A percentile compares a stretch with the other conserved stretches of the same genome.
Conservation (phyloP, 1,140 invertebrate species). For the Zaprionus africanus region DNA sequence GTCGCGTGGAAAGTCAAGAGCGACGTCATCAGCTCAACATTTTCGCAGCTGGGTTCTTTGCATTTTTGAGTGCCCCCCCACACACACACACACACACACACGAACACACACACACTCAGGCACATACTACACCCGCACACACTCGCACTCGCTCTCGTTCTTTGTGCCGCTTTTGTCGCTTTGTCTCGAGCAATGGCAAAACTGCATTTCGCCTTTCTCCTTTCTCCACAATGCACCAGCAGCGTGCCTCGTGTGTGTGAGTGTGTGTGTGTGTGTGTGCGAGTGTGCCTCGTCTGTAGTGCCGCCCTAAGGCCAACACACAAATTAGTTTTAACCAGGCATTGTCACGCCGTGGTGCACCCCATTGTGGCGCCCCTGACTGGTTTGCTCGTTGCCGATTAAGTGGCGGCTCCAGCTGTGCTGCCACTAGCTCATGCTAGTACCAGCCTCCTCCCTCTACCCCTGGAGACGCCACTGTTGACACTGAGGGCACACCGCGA, state of each 20-base stretch:
- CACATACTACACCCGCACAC: conserved; percentile 30
- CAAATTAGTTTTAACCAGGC: conserved; percentile 81
- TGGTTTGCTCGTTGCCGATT: conserved; percentile 62
- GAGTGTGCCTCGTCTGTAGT: conserved; percentile 24
- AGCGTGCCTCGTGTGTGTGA: conserved; percentile 53
- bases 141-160: conserved; percentile 11
- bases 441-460: background rate
- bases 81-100: conserved; percentile 35
- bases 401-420: conserved; percentile 44
- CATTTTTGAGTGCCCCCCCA: conserved; percentile 58
- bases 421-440: background rate
- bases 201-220: conserved; percentile 62
- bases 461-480: conserved; percentile 41
- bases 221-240: conserved; percentile 56
- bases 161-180: conserved; percentile 68
- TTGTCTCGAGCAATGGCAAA: conserved; percentile 79
- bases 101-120: conserved; percentile 22
- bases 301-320: conserved; percentile 50
- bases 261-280: conserved; percentile 17
- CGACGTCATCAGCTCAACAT: conserved; percentile 67
- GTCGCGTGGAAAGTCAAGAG: conserved; percentile 29
- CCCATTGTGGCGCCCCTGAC: conserved; percentile 60
- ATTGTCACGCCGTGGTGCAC: conserved; percentile 73
- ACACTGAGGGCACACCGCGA: conserved; percentile 32
- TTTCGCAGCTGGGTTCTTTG: conserved; percentile 59